Evolutionary conservation across 2,888 invertebrate genomes (phyloP).

Genomic region (Ectemnius cavifrons): DNA sequence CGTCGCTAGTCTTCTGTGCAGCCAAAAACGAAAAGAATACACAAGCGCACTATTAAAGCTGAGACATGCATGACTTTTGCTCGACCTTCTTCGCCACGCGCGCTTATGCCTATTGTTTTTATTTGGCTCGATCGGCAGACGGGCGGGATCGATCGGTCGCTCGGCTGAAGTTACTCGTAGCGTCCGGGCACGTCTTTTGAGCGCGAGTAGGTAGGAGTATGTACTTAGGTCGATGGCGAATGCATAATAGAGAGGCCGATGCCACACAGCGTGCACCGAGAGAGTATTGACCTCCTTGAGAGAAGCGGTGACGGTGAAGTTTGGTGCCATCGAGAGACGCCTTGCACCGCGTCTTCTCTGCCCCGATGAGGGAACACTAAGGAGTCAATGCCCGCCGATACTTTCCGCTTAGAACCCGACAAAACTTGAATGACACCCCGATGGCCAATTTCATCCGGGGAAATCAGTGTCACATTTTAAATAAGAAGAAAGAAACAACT

Average conservation of each 20-base stretch:
- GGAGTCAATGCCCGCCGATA: slow-evolving; percentile 55
- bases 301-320: slow-evolving; percentile 22
- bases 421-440: neutral
- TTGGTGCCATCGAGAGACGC: slow-evolving; percentile 32
- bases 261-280: slow-evolving; percentile 44
- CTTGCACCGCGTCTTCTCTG: slow-evolving; percentile 30
- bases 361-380: slow-evolving; percentile 10
- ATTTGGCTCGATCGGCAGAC: no score
- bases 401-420: slow-evolving; percentile 14
- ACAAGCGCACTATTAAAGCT: no score
- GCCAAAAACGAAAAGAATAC: no score
- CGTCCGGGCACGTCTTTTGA: slow-evolving; percentile 1
- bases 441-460: no score
- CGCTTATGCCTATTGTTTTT: no score
- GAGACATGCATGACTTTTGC: no score
- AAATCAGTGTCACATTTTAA: neutral
- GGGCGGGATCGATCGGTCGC: neutral
- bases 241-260: slow-evolving; percentile 52
- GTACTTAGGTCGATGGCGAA: slow-evolving; percentile 25
- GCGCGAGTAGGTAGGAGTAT: neutral
- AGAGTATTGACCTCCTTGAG: slow-evolving; percentile 65
- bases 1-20: no score
- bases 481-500: neutral
- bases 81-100: no score
- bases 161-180: neutral